Base-by-base conservation (phyloP, 2,797 vertebrate species). In the Nannoperca australis region DNA sequence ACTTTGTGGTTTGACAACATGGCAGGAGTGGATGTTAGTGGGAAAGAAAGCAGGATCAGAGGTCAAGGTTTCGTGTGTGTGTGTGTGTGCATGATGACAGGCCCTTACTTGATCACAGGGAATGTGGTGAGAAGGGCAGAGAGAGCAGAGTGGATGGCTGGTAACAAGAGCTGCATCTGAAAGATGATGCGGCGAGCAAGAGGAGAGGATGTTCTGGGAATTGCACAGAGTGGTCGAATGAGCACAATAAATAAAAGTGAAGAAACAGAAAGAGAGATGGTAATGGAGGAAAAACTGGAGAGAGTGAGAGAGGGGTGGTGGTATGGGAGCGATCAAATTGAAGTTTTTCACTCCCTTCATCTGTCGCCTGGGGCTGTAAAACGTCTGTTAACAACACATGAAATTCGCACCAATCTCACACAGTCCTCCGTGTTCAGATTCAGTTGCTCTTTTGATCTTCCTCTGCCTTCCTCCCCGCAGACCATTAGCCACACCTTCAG, bases 111-210 rank as follows among this genome's bases (percentile, higher is more conserved):
- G 47, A 67, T 70, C 75, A 50, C 51, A 53, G 70, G 61, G 44
- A 74, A 51, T 69, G 59, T 56, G 66, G 51, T 64, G 53, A 82
- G 60, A 62, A 9, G 42, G 24, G 40, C 40, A 56, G 70, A 22
- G 63, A 55, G 64, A 63, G 27, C 42, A 65, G 61, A 40, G 53
- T 60, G 59, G 76, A 51, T 38, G 51, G 71, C 40, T 14, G 42
- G 80, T 55, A 84, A 81, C 40, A 42, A 56, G 67, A 83, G 63
- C 61, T 60, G 66, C 58, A 68, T 59, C 34, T 74, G 65, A 77
- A 78, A 79, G 27, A 76, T 42, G 76, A 86, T 51, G 54, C 1
- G 7, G 30, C 1, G 34, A 65, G 15, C n/a, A 44, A 64, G 56
- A 45, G 38, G 56, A 40, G 40, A 51, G 2, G 54, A 65, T 54